Conservation (phyloP, 2,888 invertebrate species). For the Heliconius hortense region DNA sequence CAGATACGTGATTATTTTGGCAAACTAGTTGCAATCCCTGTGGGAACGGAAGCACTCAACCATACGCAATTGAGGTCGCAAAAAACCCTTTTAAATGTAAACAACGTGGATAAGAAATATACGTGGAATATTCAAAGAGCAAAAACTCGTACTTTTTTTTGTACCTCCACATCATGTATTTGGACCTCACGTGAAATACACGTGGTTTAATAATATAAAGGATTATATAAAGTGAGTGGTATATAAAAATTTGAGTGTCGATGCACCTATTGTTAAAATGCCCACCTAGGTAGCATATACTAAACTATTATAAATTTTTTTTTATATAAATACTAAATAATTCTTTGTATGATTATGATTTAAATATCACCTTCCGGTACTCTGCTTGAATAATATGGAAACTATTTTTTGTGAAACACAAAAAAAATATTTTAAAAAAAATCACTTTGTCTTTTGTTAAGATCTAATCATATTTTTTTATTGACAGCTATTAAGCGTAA, state of each 20-base stretch:
- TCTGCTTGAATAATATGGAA: not conserved
- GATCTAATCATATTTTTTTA: too few relatives aligned
- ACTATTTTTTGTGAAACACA: not conserved
- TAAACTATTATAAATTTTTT: too few relatives aligned
- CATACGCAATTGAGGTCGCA: constrained; percentile 22
- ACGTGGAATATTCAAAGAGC: constrained; percentile 21
- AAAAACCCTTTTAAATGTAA: constrained; percentile 31
- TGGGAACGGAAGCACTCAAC: constrained; percentile 64
- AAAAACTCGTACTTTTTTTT: constrained; percentile 17
- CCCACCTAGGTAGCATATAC: constrained; percentile 22
- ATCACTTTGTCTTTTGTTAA: not conserved
- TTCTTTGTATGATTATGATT: not conserved
- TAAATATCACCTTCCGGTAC: constrained; percentile 7
- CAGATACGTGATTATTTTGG: constrained; percentile 68
- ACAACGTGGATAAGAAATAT: constrained; percentile 17
- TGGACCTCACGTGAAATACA: constrained; percentile 33
- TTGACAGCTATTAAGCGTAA: too few relatives aligned
- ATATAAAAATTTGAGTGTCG: constrained; percentile 7
- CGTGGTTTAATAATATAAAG: constrained; percentile 6
- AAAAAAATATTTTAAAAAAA: not conserved
- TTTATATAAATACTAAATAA: constrained; percentile 6
- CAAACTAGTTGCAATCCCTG: constrained; percentile 51
- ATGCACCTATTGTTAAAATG: constrained; percentile 4
- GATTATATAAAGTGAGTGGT: constrained; percentile 13
- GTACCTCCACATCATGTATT: not conserved